phyloP scores from a whole-genome alignment of 2,888 invertebrate genomes.

The Harmothoe impar region DNA sequence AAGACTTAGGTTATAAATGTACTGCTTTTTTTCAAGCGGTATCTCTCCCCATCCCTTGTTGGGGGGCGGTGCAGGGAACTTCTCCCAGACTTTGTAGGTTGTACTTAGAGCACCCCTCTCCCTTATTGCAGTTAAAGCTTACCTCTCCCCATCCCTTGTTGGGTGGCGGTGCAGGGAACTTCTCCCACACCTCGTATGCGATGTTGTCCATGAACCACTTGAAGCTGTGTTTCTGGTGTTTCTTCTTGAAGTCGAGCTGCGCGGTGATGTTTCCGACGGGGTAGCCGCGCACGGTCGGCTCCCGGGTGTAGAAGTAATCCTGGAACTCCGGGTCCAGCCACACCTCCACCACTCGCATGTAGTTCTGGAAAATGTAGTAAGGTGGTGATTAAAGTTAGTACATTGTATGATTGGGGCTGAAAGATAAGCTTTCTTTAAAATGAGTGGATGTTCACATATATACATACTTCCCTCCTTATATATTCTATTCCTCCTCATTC shows the following conservation, averaged over 20 bases:
- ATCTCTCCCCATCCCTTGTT: conserved; percentile 98
- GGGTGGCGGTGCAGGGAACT: conserved; percentile 96
- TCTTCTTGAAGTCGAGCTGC: conserved; percentile 92
- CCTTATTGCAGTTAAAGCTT: no score
- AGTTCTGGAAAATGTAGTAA: no score
- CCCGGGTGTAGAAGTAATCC: conserved; percentile 96
- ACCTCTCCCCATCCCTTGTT: conserved; percentile 98
- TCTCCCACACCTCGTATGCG: conserved; percentile 96
- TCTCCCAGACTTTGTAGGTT: conserved; percentile 96
- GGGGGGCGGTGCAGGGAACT: conserved; percentile 96
- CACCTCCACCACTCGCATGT: conserved; percentile 98
- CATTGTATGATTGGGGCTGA: no score
- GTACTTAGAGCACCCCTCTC: no score
- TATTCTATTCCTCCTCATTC: no score
- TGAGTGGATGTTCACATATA: no score
- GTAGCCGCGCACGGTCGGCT: conserved; percentile 81
- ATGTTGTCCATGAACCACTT: conserved; percentile 97
- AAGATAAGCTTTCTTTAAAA: no score
- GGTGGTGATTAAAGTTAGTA: no score
- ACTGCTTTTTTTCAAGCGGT: no score
- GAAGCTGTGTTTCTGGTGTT: conserved; percentile 95
- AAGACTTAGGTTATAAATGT: no score
- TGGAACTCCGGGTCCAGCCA: conserved; percentile 99
- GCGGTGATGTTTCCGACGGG: conserved; percentile 85
- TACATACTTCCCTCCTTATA: no score